These are phyloP conservation scores for Diplazon laetatorius DNA, from an alignment of 2,888 invertebrate species.

Conservation along the genomic window DNA sequence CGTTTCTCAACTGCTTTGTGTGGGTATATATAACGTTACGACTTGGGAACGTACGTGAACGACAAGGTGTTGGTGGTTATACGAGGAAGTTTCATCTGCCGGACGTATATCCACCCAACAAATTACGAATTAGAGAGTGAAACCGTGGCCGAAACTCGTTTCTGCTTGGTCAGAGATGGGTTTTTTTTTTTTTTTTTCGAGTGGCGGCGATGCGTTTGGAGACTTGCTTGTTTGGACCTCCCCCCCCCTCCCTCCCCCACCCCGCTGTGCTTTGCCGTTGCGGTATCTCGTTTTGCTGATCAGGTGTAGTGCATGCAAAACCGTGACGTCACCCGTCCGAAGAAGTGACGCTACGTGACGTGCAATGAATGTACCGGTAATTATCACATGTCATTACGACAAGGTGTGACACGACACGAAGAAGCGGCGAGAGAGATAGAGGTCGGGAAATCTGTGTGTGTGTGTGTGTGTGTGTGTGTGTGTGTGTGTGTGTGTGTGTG, in stretches of 20 bases:
- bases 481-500: too few relatives aligned
- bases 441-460: conserved; percentile 2
- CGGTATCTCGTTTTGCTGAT: too few relatives aligned
- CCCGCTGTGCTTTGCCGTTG: too few relatives aligned
- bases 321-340: conserved; percentile 40
- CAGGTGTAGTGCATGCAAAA: conserved; percentile 20
- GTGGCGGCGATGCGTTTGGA: neutral
- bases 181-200: neutral
- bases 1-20: conserved; percentile 24
- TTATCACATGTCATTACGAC: conserved; percentile 68
- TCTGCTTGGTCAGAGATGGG: conserved; percentile 5
- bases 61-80: conserved; percentile 19
- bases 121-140: conserved; percentile 41
- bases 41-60: conserved; percentile 26
- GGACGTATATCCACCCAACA: conserved; percentile 16
- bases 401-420: conserved; percentile 41
- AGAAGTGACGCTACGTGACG: conserved; percentile 64
- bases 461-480: too few relatives aligned
- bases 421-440: conserved; percentile 6
- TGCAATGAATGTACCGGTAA: conserved; percentile 69
- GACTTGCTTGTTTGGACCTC: conserved; percentile 6
- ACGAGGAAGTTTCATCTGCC: conserved; percentile 33
- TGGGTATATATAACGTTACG: conserved; percentile 41
- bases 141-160: conserved; percentile 18
- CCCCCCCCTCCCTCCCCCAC: too few relatives aligned